Percentiles rank a stretch among this genome's conserved stretches.
phyloP scores from a whole-genome alignment of 2,888 invertebrate species.

The Nomada ferruginata region DNA sequence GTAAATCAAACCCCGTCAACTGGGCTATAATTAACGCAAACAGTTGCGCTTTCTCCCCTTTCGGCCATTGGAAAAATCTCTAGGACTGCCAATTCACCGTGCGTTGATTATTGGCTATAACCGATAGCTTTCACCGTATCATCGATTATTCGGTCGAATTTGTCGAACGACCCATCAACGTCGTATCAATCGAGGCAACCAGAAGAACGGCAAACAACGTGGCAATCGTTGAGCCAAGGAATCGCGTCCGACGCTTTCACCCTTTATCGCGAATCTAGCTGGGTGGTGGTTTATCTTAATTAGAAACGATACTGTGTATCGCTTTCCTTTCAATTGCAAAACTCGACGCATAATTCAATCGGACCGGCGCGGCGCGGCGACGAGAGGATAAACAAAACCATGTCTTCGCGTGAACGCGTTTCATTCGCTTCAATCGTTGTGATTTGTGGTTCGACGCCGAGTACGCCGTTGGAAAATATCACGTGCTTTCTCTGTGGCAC shows the following conservation, averaged over 20 bases:
- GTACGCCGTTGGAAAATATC: neutral
- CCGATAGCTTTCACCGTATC: constrained; percentile 42
- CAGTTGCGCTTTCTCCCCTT: constrained; percentile 38
- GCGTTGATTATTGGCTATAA: constrained; percentile 19
- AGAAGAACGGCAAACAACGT: neutral
- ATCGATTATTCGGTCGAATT: constrained; percentile 13
- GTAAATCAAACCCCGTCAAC: constrained; percentile 51
- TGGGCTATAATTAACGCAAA: constrained; percentile 38
- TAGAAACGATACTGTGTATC: constrained; percentile 58
- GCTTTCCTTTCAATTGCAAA: constrained; percentile 54
- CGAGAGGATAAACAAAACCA: constrained; percentile 17
- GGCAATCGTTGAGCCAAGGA: constrained; percentile 17
- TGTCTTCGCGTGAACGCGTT: neutral
- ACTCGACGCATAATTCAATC: constrained; percentile 23
- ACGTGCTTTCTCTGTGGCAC: neutral
- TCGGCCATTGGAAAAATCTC: neutral
- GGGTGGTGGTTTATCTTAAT: constrained; percentile 61
- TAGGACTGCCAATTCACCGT: constrained; percentile 1
- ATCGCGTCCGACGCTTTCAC: constrained; percentile 53
- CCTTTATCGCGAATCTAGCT: constrained; percentile 45
- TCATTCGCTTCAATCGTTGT: neutral
- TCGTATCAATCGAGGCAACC: too few relatives aligned
- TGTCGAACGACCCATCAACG: neutral
- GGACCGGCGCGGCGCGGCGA: neutral
- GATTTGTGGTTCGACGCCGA: neutral